These are phyloP conservation scores for Sorex araneus DNA, from an alignment of 2,113 vertebrate genomes.

Conservation along the genomic window DNA sequence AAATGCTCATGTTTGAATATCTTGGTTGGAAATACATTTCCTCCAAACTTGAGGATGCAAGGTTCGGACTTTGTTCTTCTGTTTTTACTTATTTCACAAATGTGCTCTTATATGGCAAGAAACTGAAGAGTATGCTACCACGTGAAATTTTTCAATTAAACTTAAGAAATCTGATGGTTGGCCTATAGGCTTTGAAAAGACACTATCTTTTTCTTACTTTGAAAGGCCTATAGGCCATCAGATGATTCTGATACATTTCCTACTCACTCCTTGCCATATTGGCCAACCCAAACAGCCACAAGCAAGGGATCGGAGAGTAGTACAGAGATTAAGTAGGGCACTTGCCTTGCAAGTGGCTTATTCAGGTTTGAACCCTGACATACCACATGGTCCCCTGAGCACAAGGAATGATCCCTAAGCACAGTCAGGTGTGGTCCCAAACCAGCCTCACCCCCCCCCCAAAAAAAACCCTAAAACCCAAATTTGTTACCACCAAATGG, in stretches of 20 bases:
- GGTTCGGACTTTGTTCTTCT: not conserved
- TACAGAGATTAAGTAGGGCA: not conserved
- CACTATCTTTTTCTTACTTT: too few relatives aligned
- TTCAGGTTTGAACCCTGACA: too few relatives aligned
- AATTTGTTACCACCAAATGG: too few relatives aligned
- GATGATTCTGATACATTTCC: constrained; percentile 34
- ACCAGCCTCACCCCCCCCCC: too few relatives aligned
- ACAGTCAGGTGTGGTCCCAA: too few relatives aligned
- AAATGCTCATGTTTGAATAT: constrained; percentile 28
- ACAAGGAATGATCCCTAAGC: too few relatives aligned
- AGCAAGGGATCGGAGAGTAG: not conserved
- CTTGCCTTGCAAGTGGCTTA: not conserved
- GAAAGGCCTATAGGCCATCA: not conserved
- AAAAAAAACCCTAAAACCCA: too few relatives aligned
- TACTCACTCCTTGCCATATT: not conserved
- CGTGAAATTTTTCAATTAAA: constrained; percentile 20
- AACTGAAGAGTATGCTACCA: constrained; percentile 7
- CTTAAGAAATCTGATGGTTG: constrained; percentile 27
- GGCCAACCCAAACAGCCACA: not conserved
- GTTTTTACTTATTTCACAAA: constrained; percentile 64
- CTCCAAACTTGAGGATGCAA: constrained; percentile 52
- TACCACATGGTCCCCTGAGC: too few relatives aligned
- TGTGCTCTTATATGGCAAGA: not conserved
- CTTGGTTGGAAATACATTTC: constrained; percentile 48
- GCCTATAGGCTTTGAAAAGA: not conserved